Evolutionary conservation across 2,113 vertebrate genomes (phyloP).

Genomic region (Micromys minutus): DNA sequence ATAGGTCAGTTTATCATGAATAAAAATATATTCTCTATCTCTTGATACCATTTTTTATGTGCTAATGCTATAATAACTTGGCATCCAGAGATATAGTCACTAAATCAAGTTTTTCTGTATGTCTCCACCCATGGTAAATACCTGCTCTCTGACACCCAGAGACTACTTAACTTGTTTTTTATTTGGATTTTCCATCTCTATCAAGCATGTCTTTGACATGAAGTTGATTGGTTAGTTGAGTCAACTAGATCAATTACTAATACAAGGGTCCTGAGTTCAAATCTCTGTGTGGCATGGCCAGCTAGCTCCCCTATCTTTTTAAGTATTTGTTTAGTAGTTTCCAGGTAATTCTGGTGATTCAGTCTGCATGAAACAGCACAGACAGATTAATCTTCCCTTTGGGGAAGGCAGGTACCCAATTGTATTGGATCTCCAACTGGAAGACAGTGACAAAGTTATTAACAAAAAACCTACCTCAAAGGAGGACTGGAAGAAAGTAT

Average conservation of each 20-base stretch:
- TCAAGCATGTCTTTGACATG: constrained; percentile 2
- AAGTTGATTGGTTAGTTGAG: background rate
- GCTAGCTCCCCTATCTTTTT: background rate
- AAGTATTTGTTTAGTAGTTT: background rate
- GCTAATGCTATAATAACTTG: background rate
- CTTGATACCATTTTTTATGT: background rate
- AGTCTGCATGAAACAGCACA: background rate
- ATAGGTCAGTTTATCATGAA: background rate
- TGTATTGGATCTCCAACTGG: background rate
- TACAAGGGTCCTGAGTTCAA: background rate
- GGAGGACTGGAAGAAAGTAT: background rate
- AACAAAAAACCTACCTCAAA: background rate
- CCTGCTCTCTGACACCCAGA: background rate
- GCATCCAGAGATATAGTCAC: background rate
- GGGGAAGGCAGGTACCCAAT: background rate
- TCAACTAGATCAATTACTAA: constrained; percentile 35
- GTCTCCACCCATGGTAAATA: background rate
- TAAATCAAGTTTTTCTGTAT: background rate
- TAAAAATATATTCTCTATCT: background rate
- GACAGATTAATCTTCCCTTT: background rate
- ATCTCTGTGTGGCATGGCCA: background rate
- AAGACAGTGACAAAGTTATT: background rate
- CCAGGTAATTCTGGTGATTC: background rate
- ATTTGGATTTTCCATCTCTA: background rate
- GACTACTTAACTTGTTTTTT: background rate